phyloP scores from a whole-genome alignment of 2,797 vertebrate genomes.

The Syngnathus acus region DNA sequence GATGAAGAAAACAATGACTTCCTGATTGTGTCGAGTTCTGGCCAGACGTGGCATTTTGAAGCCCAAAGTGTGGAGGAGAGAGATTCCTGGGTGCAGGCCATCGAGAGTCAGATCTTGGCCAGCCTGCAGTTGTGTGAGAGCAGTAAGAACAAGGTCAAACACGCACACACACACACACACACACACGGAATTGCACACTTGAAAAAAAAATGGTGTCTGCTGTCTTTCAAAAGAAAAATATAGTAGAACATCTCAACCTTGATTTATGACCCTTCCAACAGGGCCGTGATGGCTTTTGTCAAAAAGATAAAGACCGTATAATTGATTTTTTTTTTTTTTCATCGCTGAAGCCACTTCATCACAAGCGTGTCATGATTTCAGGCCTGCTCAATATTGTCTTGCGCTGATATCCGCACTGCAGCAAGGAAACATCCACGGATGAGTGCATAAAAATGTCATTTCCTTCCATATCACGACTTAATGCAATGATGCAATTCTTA shows the following conservation, averaged over 20 bases:
- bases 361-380: not conserved
- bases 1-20: conserved; percentile 93
- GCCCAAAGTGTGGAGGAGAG: conserved; percentile 85
- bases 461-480: not conserved
- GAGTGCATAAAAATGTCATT: conserved; percentile 1
- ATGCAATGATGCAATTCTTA: not conserved
- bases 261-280: not conserved
- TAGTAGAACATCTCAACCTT: not conserved
- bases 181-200: no score
- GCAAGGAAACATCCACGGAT: conserved; percentile 2
- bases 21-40: conserved; percentile 86
- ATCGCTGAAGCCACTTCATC: not conserved
- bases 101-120: conserved; percentile 91
- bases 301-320: not conserved
- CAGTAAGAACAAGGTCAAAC: conserved; percentile 86
- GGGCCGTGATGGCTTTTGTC: not conserved
- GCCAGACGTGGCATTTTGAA: conserved; percentile 94
- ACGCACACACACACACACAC: not conserved
- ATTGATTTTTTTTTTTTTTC: not conserved
- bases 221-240: not conserved
- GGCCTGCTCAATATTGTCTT: not conserved
- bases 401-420: not conserved
- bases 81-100: conserved; percentile 89
- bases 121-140: conserved; percentile 94
- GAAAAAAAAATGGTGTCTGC: not conserved